Conservation (phyloP, 2,113 vertebrate species). For the Verasper variegatus region DNA sequence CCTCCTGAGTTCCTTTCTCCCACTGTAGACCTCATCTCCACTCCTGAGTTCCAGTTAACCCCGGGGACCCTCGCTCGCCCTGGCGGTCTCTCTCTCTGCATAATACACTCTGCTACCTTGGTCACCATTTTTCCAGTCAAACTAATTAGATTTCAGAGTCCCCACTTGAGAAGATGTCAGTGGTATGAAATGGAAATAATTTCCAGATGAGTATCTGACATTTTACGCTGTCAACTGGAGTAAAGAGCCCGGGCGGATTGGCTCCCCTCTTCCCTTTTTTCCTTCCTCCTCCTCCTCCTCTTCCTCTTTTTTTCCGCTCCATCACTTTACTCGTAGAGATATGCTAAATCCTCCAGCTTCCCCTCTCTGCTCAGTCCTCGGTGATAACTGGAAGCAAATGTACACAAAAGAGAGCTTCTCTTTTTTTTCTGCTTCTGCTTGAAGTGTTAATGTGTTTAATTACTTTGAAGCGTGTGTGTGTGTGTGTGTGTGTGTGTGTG, state of each 20-base stretch:
- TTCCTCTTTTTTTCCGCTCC: constrained; percentile 48
- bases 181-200: constrained; percentile 80
- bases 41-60: constrained; percentile 78
- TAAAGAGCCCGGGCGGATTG: constrained; percentile 62
- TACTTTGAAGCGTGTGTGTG: constrained; percentile 57
- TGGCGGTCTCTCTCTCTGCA: constrained; percentile 52
- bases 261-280: neutral
- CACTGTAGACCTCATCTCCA: constrained; percentile 69
- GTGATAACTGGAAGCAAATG: constrained; percentile 65
- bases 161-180: constrained; percentile 71
- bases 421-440: constrained; percentile 59
- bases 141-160: constrained; percentile 81
- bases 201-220: constrained; percentile 83
- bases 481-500: constrained; percentile 23
- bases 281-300: constrained; percentile 9
- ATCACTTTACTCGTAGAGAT: constrained; percentile 66
- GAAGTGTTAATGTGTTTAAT: constrained; percentile 76
- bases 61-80: constrained; percentile 57
- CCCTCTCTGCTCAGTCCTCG: constrained; percentile 20
- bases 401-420: constrained; percentile 65
- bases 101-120: constrained; percentile 71
- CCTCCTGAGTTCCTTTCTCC: constrained; percentile 51
- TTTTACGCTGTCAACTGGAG: constrained; percentile 68
- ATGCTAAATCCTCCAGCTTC: constrained; percentile 61
- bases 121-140: constrained; percentile 61